phyloP scores from a whole-genome alignment of 1,140 invertebrate genomes.

The Anoplolepis gracilipes region DNA sequence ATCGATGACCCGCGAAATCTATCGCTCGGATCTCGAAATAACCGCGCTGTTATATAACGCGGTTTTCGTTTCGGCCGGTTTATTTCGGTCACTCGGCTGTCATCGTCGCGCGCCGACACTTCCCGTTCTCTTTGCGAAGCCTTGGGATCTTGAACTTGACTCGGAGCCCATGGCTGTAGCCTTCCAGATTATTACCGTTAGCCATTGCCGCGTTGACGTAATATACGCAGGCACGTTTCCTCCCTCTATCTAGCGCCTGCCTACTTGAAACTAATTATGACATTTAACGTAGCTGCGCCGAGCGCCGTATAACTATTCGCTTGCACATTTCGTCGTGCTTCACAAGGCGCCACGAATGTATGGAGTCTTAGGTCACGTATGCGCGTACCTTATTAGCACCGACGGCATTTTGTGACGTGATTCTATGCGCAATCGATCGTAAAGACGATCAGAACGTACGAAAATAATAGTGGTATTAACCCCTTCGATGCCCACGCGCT shows the following conservation, averaged over 20 bases:
- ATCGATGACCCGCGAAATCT: not conserved
- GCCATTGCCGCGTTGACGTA: constrained; percentile 52
- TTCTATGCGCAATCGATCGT: not conserved
- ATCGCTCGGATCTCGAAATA: not conserved
- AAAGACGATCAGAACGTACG: not conserved
- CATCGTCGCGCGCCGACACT: constrained; percentile 5
- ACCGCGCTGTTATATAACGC: constrained; percentile 5
- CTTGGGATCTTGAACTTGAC: constrained; percentile 68
- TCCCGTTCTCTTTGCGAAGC: constrained; percentile 30
- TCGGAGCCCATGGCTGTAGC: constrained; percentile 37
- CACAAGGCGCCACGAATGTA: constrained; percentile 23
- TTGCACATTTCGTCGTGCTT: constrained; percentile 20
- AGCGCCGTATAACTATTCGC: constrained; percentile 29
- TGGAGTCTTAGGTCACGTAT: constrained; percentile 38
- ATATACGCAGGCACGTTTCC: constrained; percentile 57
- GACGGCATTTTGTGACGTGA: constrained; percentile 17
- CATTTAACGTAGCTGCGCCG: constrained; percentile 26
- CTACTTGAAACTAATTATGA: constrained; percentile 61
- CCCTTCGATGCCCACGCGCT: not conserved
- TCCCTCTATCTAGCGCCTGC: constrained; percentile 27
- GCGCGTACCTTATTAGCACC: constrained; percentile 33
- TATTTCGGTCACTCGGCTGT: constrained; percentile 59
- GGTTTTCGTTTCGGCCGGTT: constrained; percentile 18
- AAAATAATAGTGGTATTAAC: constrained; percentile 23
- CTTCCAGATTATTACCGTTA: constrained; percentile 72